Evolutionary conservation across 1,140 invertebrate genomes (phyloP), one percentile per base, ranked within the genome.

Genomic region (Bombus confusus): DNA sequence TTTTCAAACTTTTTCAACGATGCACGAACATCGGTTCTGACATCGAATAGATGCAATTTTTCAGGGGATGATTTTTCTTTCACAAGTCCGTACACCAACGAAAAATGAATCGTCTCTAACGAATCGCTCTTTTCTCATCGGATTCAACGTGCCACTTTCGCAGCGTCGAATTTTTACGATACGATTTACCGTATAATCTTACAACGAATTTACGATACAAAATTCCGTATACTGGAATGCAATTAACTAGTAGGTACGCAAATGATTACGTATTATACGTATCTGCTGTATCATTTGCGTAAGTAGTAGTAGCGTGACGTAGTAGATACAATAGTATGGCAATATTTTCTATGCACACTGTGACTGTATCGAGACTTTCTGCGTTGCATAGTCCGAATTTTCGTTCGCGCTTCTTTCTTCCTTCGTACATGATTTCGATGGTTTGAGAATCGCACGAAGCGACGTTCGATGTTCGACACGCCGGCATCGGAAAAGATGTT

Each of bases 401-500:
- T 66, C 64, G 15, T 31, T 64, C 28, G 28, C 9, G 22, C 25
- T 25, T 39, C 22, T 39, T 39, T 15, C 22, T 28, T 71, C 6
- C n/a, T 13, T 5, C 41, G 41, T 41, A 18, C n/a, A 28, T 8
- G 18, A 22, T 57, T 57, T 31, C 47, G 47, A n/a, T 77, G 18
- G 18, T 52, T 52, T 37, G 28, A 41, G 15, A 64, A 43, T 77
- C 74, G 2, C 64, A 78, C 15, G 47, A 18, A 52, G 47, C 43
- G 37, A 43, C 37, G 62, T 76, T 66, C 81, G 41, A 57, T 68
- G 31, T 18, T 57, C 22, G 73, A 47, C 39, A 78, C 75, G 66
- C 69, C 74, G 74, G 37, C 82, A 59, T 34, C n/a, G 41, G 73
- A 76, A 66, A 85, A 62, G 52, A 57, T 80, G 75, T 77, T 73